These are phyloP conservation scores for Bursaphelenchus okinawaensis DNA, from an alignment of 2,888 invertebrate species.

Conservation along the genomic window DNA sequence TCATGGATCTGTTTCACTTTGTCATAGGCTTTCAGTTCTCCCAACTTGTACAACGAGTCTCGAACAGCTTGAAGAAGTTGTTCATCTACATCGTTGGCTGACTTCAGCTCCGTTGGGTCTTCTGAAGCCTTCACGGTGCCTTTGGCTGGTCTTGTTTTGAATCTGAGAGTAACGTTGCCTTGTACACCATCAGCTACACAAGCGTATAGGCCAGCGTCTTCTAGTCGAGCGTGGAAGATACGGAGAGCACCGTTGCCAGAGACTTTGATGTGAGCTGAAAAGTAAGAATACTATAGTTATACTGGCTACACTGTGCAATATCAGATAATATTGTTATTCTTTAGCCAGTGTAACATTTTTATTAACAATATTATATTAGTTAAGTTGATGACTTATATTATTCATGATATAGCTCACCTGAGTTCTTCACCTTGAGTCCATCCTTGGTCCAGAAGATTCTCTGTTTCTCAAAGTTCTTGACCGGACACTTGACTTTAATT, in stretches of 20 bases:
- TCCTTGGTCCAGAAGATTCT: conserved; percentile 77
- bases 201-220: conserved; percentile 66
- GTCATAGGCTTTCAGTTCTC: conserved; percentile 24
- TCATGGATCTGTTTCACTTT: conserved; percentile 21
- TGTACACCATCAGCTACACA: conserved; percentile 76
- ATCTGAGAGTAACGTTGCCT: conserved; percentile 74
- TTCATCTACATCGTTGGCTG: conserved; percentile 26
- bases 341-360: not conserved
- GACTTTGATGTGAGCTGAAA: conserved; percentile 67
- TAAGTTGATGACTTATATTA: conserved; percentile 3
- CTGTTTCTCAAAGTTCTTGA: conserved; percentile 70
- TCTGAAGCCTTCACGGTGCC: not conserved
- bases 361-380: conserved; percentile 4
- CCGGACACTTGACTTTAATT: conserved; percentile 84
- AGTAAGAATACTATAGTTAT: not conserved
- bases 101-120: conserved; percentile 10
- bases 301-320: not conserved
- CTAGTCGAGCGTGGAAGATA: conserved; percentile 70
- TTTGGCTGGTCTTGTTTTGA: conserved; percentile 64
- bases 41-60: conserved; percentile 18
- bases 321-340: not conserved
- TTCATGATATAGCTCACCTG: conserved; percentile 26
- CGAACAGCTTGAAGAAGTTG: conserved; percentile 26
- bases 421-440: conserved; percentile 69
- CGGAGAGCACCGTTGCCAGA: conserved; percentile 82